Conservation (phyloP, 92 coral and sea anemone genomes). For the Pocillopora grandis region DNA sequence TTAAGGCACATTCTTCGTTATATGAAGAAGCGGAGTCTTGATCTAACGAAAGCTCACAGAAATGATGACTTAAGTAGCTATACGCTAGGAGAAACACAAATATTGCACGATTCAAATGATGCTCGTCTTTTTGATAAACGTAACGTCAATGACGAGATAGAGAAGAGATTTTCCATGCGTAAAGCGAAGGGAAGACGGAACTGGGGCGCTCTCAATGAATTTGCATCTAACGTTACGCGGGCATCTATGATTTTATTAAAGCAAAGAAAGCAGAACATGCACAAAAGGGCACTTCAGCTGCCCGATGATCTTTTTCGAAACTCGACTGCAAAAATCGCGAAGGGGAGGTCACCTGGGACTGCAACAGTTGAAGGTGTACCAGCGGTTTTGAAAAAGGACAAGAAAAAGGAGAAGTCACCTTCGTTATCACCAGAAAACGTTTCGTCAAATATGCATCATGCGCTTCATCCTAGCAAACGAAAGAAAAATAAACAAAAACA, state of each 20-base stretch:
- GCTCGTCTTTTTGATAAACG: neutral
- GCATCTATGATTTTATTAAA: constrained; percentile 24
- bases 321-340: neutral
- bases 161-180: constrained; percentile 14
- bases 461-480: neutral
- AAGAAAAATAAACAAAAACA: neutral
- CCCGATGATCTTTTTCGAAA: neutral
- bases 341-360: neutral
- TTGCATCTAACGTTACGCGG: constrained; percentile 11
- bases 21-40: constrained; percentile 4
- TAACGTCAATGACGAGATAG: neutral
- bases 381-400: neutral
- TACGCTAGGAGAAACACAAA: neutral
- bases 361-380: neutral
- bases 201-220: constrained; percentile 16
- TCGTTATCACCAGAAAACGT: neutral
- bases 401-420: neutral
- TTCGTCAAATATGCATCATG: neutral
- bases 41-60: neutral
- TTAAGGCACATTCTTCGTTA: constrained; percentile 16
- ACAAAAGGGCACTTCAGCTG: neutral
- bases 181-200: constrained; percentile 20
- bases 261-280: constrained; percentile 4
- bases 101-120: neutral
- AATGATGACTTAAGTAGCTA: neutral